Base-by-base conservation (phyloP, 2,113 vertebrate genomes). In the Capricornis sumatraensis region DNA sequence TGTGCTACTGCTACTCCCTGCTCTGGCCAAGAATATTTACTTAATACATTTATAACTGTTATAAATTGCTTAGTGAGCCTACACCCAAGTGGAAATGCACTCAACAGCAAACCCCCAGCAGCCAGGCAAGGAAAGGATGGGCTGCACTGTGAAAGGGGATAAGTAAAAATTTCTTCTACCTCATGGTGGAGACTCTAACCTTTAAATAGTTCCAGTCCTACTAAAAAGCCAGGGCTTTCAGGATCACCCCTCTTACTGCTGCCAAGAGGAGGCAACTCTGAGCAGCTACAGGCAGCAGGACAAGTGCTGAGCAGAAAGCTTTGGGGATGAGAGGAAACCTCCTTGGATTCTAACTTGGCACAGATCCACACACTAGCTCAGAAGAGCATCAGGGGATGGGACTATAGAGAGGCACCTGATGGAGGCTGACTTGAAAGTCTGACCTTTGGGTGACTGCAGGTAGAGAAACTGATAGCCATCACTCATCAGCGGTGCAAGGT, bases 361-460 rank as follows among this genome's bases (percentile, higher is more conserved):
- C 71, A 87, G 55, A 84, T 58, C 57, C 74, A 60, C 1, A 3
- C 25, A 16, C 28, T 4, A 33, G 67, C 67, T 96, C 81, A 93
- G 92, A 88, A 76, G 47, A 84, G 84, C 93, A 86, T 86, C 86
- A 57, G 43, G 40, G 83, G 91, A 91, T 28, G 6, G 8, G 16
- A 85, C 78, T 50, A 33, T 2, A 67, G 96, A 89, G 92, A 92
- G 10, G 15, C 8, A 45, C 33, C 28, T 6, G 85, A 92, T 89
- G 85, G 36, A 97, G 33, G 78, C 43, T 1, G 13, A 62, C 82
- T 96, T 82, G 25, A 78, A 94, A 97, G 96, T 52, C 85, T 96
- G 81, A 97, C 88, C 94, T 88, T 74, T 74, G 88, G 58, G 55
- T 2, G 9, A 43, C 3, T 71, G 16, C 90, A 87, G 92, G 76